Conservation (phyloP, 2,797 vertebrate genomes). For the Enteromius radiatus region DNA sequence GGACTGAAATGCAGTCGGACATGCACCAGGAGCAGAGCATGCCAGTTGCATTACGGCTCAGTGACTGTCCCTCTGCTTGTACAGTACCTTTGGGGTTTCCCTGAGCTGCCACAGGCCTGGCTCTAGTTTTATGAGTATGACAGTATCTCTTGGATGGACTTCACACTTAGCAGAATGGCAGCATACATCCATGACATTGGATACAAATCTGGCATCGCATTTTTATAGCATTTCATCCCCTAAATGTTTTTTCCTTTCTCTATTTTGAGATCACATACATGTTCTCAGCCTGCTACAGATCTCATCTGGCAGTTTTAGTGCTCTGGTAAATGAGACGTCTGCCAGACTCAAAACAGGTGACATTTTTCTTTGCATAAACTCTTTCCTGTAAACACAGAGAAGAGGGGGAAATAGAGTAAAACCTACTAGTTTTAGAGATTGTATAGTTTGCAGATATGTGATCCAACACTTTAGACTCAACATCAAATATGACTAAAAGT, state of each 20-base stretch:
- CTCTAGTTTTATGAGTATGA: conserved; percentile 52
- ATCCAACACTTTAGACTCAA: background rate
- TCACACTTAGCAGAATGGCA: conserved; percentile 29
- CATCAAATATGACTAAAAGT: background rate
- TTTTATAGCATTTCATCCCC: conserved; percentile 43
- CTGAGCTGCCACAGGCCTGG: conserved; percentile 41
- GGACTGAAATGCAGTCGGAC: conserved; percentile 62
- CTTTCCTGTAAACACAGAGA: conserved; percentile 42
- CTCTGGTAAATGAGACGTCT: conserved; percentile 45
- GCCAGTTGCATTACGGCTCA: conserved; percentile 64
- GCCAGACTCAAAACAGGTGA: conserved; percentile 39
- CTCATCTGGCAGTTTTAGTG: conserved; percentile 42
- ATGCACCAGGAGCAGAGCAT: conserved; percentile 68
- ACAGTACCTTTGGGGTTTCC: conserved; percentile 63
- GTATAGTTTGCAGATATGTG: background rate
- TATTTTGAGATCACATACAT: conserved; percentile 30
- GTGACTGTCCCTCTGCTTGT: conserved; percentile 57
- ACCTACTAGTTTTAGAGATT: background rate
- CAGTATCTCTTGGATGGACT: conserved; percentile 44
- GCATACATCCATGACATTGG: conserved; percentile 1
- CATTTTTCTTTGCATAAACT: conserved; percentile 50
- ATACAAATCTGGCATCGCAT: conserved; percentile 31
- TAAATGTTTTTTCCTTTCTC: conserved; percentile 38
- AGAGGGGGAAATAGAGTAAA: conserved; percentile 36
- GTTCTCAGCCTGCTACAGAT: conserved; percentile 27